Evolutionary conservation across 1,140 invertebrate species (phyloP), one percentile per base, ranked within the genome.

Genomic region (Heliconius nattereri): DNA sequence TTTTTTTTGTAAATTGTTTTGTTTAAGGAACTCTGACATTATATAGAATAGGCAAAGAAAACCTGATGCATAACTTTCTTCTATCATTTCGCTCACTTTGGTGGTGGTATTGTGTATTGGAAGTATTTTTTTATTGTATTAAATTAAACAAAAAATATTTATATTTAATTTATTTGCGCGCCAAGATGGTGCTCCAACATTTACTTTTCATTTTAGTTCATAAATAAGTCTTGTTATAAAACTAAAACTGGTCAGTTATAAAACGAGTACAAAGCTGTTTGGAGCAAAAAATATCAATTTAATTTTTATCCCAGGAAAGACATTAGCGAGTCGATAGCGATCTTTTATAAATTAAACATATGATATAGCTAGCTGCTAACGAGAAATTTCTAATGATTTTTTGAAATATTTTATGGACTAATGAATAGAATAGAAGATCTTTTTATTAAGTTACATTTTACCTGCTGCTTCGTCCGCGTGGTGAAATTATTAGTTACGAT

Each of bases 271-370:
- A 66, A 19, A 66, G 60, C 26, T 66, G 60, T 66, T 16, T 29
- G 29, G 26, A 5, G 26, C 23, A 66, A 66, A 66, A 66, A 66
- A 66, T 66, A 66, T 60, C 54, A 60, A 60, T 60, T 60, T 60
- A 60, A 13, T 66, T 26, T 66, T 66, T 26, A 66, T 66, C 60
- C 60, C 60, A 66, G 60, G 23, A 66, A 66, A 66, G 0, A 26
- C 23, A 66, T 66, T 29, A 66, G n/a, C 26, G 60, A 66, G 23
- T 66, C 60, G 23, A 66, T 66, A 66, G 23, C 9, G 60, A 66
- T 26, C 60, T 26, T 66, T 66, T 66, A 29, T 29, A 66, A 66
- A 66, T 66, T 26, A 66, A 66, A 66, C 60, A 66, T 60, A 60
- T 9, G 54, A 23, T 66, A 66, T 66, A 29, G 54, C 54, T 66